These are phyloP conservation scores for Drosophila parabipectinata DNA, from an alignment of 1,140 invertebrate species.

Conservation along the genomic window DNA sequence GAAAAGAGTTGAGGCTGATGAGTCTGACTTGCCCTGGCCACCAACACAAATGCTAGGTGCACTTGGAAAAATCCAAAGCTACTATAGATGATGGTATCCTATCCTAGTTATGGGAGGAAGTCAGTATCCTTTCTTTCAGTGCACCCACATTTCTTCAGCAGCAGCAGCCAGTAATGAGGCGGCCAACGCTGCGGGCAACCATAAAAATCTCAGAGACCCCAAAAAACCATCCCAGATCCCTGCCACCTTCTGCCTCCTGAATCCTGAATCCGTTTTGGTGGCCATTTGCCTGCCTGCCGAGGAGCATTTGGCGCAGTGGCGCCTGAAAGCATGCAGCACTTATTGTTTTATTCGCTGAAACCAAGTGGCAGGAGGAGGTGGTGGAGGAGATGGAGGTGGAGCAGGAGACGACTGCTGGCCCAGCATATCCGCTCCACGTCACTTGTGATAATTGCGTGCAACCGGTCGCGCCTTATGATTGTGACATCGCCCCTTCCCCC, in stretches of 20 bases:
- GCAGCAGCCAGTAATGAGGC: slow-evolving; percentile 63
- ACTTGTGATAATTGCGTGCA: slow-evolving; percentile 82
- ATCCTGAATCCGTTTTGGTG: slow-evolving; percentile 13
- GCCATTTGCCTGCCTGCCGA: slow-evolving; percentile 74
- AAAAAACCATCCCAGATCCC: not conserved
- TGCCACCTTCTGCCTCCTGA: not conserved
- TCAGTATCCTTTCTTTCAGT: no score
- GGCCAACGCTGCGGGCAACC: slow-evolving; percentile 73
- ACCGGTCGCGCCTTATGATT: slow-evolving; percentile 64
- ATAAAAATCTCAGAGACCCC: slow-evolving; percentile 64
- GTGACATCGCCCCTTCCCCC: slow-evolving; percentile 44
- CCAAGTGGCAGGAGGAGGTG: not conserved
- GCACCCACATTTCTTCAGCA: slow-evolving; percentile 18
- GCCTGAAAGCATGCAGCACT: slow-evolving; percentile 79
- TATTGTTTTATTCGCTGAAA: slow-evolving; percentile 74
- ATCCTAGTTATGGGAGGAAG: no score
- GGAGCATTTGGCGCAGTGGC: slow-evolving; percentile 73
- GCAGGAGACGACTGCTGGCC: slow-evolving; percentile 37
- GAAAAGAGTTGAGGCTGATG: slow-evolving; percentile 78
- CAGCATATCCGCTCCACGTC: slow-evolving; percentile 81
- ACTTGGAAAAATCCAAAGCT: not conserved
- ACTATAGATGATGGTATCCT: no score
- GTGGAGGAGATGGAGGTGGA: not conserved
- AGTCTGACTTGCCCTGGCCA: slow-evolving; percentile 47
- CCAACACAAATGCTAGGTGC: not conserved